Base-by-base conservation (phyloP, 1,140 invertebrate genomes). In the Diorhabda elongata region DNA sequence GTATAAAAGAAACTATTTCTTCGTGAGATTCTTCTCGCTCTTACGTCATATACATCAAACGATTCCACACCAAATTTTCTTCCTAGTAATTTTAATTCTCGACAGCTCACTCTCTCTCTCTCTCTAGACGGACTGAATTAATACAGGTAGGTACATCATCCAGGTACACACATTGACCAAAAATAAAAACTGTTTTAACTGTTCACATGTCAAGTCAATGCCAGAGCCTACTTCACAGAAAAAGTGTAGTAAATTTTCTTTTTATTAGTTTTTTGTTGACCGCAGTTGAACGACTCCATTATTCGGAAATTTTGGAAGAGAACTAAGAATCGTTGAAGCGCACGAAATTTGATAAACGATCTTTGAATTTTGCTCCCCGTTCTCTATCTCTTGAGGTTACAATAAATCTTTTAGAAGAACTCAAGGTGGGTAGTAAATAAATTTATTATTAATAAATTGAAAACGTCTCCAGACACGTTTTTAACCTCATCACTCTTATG, bases 261-360 rank as follows among this genome's bases (percentile, higher is more conserved):
- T 69, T 69, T 71, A 65, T 68, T 69, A 41, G 43, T 52, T 69
- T 65, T 61, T 68, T 68, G 64, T 67, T 57, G n/a, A 57, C 66
- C 58, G 58, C 44, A 67, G 66, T 62, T 66, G 68, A 67, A 64
- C 69, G 66, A 61, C 56, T 61, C 70, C 57, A 71, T 71, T 71
- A 71, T 71, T 71, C 70, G 61, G 59, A 58, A 68, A 71, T 71
- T 71, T 71, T 69, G 58, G 58, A 47, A 69, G 67, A 52, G 47
- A 52, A 52, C 47, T 52, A 6, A 52, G 66, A 71, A 4, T 61
- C 70, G 64, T n/a, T 66, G 66, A 71, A 61, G 66, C 70, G 66
- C 47, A 68, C 61, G 57, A 68, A 71, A 71, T 71, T 67, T 69
- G 70, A 71, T 71, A 71, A 71, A 71, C 66, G 70, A 69, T 57